These are phyloP conservation scores for Petrocephalus zakoni DNA, from an alignment of 2,113 vertebrate species.

Conservation along the genomic window DNA sequence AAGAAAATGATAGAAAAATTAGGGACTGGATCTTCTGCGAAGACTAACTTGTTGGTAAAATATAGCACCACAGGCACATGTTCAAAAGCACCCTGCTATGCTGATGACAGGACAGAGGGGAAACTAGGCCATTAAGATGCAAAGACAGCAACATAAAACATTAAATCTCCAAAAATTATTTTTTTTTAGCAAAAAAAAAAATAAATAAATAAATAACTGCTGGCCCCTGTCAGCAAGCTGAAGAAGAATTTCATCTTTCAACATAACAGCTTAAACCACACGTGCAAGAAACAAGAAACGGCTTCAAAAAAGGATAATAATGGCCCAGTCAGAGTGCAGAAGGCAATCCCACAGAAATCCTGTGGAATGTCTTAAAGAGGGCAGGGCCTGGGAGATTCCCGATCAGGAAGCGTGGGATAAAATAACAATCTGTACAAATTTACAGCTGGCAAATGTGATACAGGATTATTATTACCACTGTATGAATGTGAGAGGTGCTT, in stretches of 20 bases:
- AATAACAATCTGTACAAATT: too few species aligned
- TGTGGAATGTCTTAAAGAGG: too few species aligned
- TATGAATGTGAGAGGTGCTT: too few species aligned
- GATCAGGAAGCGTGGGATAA: too few species aligned
- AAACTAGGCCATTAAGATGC: background rate
- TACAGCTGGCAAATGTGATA: too few species aligned
- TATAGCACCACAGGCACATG: too few species aligned
- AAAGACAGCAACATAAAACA: background rate
- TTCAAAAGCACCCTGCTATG: background rate
- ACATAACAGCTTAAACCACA: background rate
- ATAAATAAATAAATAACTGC: background rate
- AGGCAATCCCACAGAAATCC: too few species aligned
- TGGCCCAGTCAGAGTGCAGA: background rate
- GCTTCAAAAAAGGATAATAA: background rate
- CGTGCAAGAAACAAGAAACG: background rate
- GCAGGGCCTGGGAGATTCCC: too few species aligned
- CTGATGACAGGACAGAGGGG: background rate
- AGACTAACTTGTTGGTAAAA: too few species aligned
- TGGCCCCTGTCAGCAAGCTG: background rate
- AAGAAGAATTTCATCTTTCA: background rate
- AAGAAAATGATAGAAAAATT: too few species aligned
- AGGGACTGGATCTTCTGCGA: too few species aligned
- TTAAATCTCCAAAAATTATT: background rate
- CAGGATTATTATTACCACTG: too few species aligned
- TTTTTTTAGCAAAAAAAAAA: background rate